Base-by-base conservation (phyloP, 2,888 invertebrate genomes). In the Torymus aiolomorphi region DNA sequence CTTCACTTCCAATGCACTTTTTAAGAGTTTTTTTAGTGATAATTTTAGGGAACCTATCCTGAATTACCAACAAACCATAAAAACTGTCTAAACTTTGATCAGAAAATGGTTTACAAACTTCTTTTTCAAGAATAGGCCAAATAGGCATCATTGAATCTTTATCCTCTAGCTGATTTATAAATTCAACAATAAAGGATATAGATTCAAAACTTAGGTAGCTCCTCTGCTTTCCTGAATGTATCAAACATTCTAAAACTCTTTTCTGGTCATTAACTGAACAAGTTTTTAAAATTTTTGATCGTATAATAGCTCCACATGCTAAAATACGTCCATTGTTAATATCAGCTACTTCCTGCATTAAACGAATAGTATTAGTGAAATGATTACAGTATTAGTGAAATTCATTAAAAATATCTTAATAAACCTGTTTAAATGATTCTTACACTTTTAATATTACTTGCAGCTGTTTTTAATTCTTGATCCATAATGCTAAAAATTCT, bases 261-360 rank as follows among this genome's bases (percentile, higher is more conserved):
- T 88, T 88, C 80, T 92, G 90, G 42, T 93, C 92, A 69, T 94
- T 93, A 42, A 84, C 84, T 0, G 91, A 89, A 82, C 91, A 91
- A 83, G 91, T 91, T 1, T 90, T 83, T 84, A 95, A 92, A 70
- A 93, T 90, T 20, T 92, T 93, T 0, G 95, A 94, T 70, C 94
- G 92, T 80, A 96, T 92, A 52, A 95, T 87, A 2, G 95, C 94
- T 24, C 95, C 94, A 87, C 94, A 95, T 0, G 93, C 92, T 84
- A 96, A 91, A 81, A 96, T 93, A 86, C 94, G 93, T 0, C 96
- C 96, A 24, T 94, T 92, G 52, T 93, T 92, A 67, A 95, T 92
- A 91, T 96, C 95, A 56, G 94, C 95, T 86, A 94, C 93, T 92
- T 96, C 96, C 95, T 62, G n/a, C 11, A 56, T 59, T 56, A 67